Percentiles rank a stretch among this genome's conserved stretches.
These are phyloP conservation scores for Lemur catta DNA, from an alignment of 2,797 vertebrate genomes.

Conservation along the genomic window DNA sequence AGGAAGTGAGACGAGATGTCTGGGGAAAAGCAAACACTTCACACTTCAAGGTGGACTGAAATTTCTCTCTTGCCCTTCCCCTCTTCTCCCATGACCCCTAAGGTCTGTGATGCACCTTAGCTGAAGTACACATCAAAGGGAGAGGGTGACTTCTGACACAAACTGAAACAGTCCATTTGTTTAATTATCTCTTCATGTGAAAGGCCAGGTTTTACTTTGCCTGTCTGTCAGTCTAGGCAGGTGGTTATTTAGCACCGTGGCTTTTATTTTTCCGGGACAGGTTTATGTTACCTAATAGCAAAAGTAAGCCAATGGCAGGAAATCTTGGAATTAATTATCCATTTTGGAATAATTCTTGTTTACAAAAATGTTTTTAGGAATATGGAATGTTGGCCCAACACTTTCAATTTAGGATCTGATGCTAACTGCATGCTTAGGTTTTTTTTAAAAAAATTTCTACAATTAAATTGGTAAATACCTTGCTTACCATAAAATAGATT, in stretches of 20 bases:
- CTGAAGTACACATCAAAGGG: constrained; percentile 85
- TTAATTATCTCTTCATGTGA: constrained; percentile 79
- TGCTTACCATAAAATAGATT: not conserved
- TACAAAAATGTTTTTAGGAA: not conserved
- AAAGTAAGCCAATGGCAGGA: constrained; percentile 39
- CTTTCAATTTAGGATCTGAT: not conserved
- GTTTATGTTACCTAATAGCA: constrained; percentile 71
- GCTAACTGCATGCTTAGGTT: not conserved
- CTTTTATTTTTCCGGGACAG: constrained; percentile 75
- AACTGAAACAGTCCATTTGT: constrained; percentile 74
- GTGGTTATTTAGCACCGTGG: constrained; percentile 30
- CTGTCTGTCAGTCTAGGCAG: constrained; percentile 74
- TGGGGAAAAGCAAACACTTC: constrained; percentile 83
- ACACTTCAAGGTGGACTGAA: constrained; percentile 81
- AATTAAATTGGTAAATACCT: not conserved
- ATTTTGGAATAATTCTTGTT: not conserved
- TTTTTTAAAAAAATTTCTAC: not conserved
- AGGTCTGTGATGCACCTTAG: constrained; percentile 73
- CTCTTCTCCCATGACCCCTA: constrained; percentile 79
- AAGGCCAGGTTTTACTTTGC: constrained; percentile 74
- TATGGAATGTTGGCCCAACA: not conserved
- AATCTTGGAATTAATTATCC: not conserved
- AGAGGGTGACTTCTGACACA: constrained; percentile 79
- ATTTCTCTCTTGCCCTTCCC: constrained; percentile 72
- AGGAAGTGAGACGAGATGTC: constrained; percentile 76